Base-by-base conservation (phyloP, 2,113 vertebrate genomes). In the Gasterosteus nipponicus region DNA sequence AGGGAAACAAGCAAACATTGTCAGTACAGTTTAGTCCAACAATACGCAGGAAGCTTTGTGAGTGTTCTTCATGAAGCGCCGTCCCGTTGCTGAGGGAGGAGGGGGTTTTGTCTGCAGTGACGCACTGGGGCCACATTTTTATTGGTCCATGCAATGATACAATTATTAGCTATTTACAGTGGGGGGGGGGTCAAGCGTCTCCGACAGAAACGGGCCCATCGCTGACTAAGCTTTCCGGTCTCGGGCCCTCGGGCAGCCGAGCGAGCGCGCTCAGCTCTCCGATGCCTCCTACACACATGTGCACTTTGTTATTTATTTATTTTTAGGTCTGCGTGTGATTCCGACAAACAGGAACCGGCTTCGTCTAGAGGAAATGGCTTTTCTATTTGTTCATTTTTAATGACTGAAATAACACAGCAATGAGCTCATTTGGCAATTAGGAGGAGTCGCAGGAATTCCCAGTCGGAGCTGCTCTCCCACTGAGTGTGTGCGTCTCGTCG, bases 391-490 rank as follows among this genome's bases (percentile, higher is more conserved):
- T 38, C 35, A 38, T 16, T 49, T 49, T 89, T 89, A 83, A 85
- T 86, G 83, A 94, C 91, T 91, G 85, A 84, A 89, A 91, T 83
- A 90, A 89, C 84, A 86, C 89, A 89, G 88, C 80, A 92, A 91
- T 74, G 83, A 83, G 69, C 89, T 90, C 85, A 88, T 93, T 91
- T 91, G 75, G 89, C 89, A 78, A 93, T 92, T 92, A 90, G 84
- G 79, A 87, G 71, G 80, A 90, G 85, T 91, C 89, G 68, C 69
- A 82, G 85, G 69, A 92, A 89, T 80, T 83, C 53, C 81, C 77
- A 42, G 69, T 66, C 73, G 82, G 75, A 83, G 78, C 76, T 39
- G 54, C 56, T 78, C 71, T 59, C 84, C 79, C 83, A 79, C 66
- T 57, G 83, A 71, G 74, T 78, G 39, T 70, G 31, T 69, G 71